Evolutionary conservation across 2,113 vertebrate genomes (phyloP).

Genomic region (Pseudonaja textilis): DNA sequence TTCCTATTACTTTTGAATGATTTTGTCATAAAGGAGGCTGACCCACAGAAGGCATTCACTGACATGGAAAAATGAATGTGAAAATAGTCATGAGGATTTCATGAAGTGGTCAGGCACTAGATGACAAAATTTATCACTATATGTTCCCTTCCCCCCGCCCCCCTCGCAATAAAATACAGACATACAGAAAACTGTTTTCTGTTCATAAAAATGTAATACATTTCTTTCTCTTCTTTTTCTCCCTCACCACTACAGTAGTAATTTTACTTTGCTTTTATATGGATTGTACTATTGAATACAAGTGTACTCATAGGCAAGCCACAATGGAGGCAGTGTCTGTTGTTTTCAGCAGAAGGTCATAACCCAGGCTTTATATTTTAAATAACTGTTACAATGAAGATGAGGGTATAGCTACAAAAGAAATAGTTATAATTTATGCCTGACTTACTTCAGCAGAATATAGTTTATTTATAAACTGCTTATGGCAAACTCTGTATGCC

Average conservation of each 20-base stretch:
- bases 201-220: conserved; percentile 63
- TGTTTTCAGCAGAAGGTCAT: conserved; percentile 76
- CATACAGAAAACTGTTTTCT: conserved; percentile 39
- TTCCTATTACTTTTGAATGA: not conserved
- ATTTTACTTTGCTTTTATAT: conserved; percentile 73
- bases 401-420: conserved; percentile 71
- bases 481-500: conserved; percentile 82
- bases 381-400: conserved; percentile 79
- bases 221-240: conserved; percentile 48
- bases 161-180: not conserved
- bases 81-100: conserved; percentile 49
- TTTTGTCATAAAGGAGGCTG: conserved; percentile 59
- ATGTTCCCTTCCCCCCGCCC: conserved; percentile 30
- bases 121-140: conserved; percentile 47
- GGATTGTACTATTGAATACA: conserved; percentile 68
- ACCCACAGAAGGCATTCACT: conserved; percentile 42
- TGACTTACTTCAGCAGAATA: conserved; percentile 80
- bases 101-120: conserved; percentile 46
- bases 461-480: conserved; percentile 88
- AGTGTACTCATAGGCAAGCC: conserved; percentile 70
- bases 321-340: conserved; percentile 65
- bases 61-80: conserved; percentile 57
- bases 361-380: conserved; percentile 74
- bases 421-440: conserved; percentile 80
- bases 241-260: conserved; percentile 54